These are phyloP conservation scores for Micoletzkya japonica DNA, from an alignment of 2,888 invertebrate genomes.

Conservation along the genomic window DNA sequence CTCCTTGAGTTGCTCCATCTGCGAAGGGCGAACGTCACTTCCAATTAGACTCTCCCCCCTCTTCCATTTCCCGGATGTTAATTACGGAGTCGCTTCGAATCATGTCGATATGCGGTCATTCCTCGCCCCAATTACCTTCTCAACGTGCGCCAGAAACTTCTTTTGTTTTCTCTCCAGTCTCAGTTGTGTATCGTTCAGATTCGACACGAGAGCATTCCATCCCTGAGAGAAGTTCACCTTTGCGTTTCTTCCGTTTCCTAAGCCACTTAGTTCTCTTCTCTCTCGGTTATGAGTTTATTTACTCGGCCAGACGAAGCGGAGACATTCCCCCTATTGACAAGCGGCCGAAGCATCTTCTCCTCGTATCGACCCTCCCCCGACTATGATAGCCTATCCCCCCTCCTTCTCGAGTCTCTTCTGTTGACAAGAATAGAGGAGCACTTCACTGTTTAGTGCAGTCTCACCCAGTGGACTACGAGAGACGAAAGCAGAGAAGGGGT, in stretches of 20 bases:
- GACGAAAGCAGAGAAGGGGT: neutral
- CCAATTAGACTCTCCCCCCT: neutral
- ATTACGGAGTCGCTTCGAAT: neutral
- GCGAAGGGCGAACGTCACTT: neutral
- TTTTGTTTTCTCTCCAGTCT: slow-evolving; percentile 37
- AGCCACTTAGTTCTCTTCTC: neutral
- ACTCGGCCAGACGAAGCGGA: neutral
- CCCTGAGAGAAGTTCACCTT: slow-evolving; percentile 39
- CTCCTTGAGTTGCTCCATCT: slow-evolving; percentile 33
- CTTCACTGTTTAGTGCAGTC: no score
- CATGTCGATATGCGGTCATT: neutral
- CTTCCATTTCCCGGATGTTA: neutral
- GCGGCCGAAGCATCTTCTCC: no score
- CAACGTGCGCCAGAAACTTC: slow-evolving; percentile 32
- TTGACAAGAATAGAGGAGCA: no score
- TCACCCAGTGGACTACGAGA: no score
- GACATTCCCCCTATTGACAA: no score
- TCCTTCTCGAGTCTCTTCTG: no score
- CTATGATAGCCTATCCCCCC: no score
- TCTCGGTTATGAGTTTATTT: neutral
- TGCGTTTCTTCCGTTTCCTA: neutral
- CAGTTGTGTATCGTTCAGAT: slow-evolving; percentile 48
- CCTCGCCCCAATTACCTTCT: slow-evolving; percentile 26
- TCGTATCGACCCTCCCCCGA: no score
- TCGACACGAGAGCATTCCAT: slow-evolving; percentile 56